Base-by-base conservation (phyloP, 2,888 invertebrate genomes). In the Pammene aurita region DNA sequence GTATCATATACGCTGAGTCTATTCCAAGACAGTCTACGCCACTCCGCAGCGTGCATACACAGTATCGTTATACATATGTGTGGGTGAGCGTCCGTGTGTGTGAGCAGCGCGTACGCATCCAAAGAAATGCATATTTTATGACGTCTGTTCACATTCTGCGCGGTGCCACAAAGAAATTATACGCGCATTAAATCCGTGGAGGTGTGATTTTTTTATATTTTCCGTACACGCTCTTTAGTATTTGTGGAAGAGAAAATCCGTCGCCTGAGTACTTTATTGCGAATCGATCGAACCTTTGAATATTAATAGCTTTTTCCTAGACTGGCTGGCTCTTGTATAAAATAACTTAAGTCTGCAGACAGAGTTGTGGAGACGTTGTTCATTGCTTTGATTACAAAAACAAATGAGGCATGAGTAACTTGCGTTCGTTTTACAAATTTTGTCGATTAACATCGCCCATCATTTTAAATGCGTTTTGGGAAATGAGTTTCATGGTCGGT, bases 161-260 rank as follows among this genome's bases (percentile, higher is more conserved):
- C 92, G 92, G 92, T 92, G 90, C 92, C 91, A 91, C 92, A 92
- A 92, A 92, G 92, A 91, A 92, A 92, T 92, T 92, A 92, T 92
- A 92, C 92, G 92, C 89, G 83, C 89, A 90, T 92, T 91, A 92
- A 92, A 90, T 86, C 89, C 82, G 84, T 90, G 81, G 90, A 91
- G 91, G 89, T 90, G 92, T 82, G 82, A 85, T 79, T 80, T 81
- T 83, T 81, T 75, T 48, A 80, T 78, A 79, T 78, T 83, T 81
- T 81, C 73, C 71, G 42, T 62, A 66, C 61, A 61, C 50, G 63
- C 71, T 68, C 66, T 66, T 67, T 69, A 63, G 66, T 55, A 67
- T 67, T 61, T 69, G 65, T 69, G 69, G 69, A 46, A 52, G 50
- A 44, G 57, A 42, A 69, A 68, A 68, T 63, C 58, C 50, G 42